phyloP scores from a whole-genome alignment of 2,888 invertebrate genomes.

The Acanthosepion lycidas region DNA sequence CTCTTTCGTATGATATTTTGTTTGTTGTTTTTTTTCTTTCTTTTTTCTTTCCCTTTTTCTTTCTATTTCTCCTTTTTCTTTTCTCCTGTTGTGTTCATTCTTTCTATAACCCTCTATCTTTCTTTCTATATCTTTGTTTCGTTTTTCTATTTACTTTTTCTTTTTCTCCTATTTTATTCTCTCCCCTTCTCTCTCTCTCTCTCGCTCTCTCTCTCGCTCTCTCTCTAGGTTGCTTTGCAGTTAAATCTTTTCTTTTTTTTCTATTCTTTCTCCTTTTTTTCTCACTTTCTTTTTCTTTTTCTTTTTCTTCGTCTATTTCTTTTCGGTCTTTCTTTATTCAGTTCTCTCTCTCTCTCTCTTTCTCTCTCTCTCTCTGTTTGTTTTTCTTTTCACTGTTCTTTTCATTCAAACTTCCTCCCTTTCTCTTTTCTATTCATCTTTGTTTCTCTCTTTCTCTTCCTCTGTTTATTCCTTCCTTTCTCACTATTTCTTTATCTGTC shows the following conservation, averaged over 20 bases:
- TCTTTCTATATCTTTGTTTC: neutral
- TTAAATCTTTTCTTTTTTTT: too few species aligned
- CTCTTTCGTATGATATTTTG: neutral
- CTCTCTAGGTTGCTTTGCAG: neutral
- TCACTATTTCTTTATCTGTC: too few species aligned
- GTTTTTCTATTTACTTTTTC: neutral
- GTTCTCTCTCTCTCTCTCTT: neutral
- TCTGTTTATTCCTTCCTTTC: too few species aligned
- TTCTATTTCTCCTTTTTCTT: neutral
- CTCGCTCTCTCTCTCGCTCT: neutral
- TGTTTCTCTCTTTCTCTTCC: too few species aligned
- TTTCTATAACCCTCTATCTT: too few species aligned
- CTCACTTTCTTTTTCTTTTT: neutral
- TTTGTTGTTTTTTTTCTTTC: neutral
- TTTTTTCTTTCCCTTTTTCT: rapidly evolving
- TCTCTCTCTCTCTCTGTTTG: neutral
- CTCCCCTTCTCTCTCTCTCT: neutral
- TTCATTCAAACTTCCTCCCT: too few species aligned
- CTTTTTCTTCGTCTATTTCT: neutral
- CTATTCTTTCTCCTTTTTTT: neutral
- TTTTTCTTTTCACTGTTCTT: neutral
- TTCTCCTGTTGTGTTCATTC: too few species aligned
- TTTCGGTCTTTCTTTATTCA: neutral
- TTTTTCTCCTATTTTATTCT: neutral
- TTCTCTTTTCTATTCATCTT: too few species aligned